Conservation (phyloP, 2,888 invertebrate species). For the Noctua pronuba region DNA sequence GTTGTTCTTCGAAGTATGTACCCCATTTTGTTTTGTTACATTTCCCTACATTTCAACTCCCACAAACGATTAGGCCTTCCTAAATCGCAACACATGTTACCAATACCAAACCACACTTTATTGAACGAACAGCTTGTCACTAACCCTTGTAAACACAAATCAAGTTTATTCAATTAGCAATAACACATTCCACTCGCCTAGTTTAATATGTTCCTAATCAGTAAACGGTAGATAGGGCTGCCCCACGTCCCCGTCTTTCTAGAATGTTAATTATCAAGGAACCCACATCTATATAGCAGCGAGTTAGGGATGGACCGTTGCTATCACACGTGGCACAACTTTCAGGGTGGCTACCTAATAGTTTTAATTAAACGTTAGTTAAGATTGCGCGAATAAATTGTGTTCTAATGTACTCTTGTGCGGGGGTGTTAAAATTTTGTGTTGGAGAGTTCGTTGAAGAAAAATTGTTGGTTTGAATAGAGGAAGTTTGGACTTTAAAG, state of each 20-base stretch:
- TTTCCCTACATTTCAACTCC: neutral
- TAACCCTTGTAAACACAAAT: slow-evolving; percentile 58
- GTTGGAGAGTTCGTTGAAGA: neutral
- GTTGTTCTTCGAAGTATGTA: neutral
- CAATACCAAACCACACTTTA: slow-evolving; percentile 17
- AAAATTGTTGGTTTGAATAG: neutral
- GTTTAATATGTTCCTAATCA: slow-evolving; percentile 78
- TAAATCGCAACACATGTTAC: slow-evolving; percentile 10
- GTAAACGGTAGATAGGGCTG: slow-evolving; percentile 68
- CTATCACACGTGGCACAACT: slow-evolving; percentile 70
- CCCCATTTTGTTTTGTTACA: neutral
- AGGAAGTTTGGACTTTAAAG: neutral
- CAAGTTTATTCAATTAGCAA: slow-evolving; percentile 74
- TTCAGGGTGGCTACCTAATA: slow-evolving; percentile 62
- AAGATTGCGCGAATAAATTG: slow-evolving; percentile 64
- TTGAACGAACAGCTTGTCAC: slow-evolving; percentile 41
- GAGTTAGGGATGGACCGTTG: slow-evolving; percentile 61
- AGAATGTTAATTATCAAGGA: slow-evolving; percentile 78
- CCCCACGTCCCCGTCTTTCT: slow-evolving; percentile 73
- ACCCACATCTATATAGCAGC: slow-evolving; percentile 58
- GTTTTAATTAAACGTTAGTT: slow-evolving; percentile 74
- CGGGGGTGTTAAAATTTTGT: slow-evolving; percentile 44
- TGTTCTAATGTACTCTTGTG: slow-evolving; percentile 57
- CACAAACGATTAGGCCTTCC: neutral
- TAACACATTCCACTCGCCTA: slow-evolving; percentile 76